phyloP scores from a whole-genome alignment of 1,140 invertebrate species.

The Hesperophylax magnus region DNA sequence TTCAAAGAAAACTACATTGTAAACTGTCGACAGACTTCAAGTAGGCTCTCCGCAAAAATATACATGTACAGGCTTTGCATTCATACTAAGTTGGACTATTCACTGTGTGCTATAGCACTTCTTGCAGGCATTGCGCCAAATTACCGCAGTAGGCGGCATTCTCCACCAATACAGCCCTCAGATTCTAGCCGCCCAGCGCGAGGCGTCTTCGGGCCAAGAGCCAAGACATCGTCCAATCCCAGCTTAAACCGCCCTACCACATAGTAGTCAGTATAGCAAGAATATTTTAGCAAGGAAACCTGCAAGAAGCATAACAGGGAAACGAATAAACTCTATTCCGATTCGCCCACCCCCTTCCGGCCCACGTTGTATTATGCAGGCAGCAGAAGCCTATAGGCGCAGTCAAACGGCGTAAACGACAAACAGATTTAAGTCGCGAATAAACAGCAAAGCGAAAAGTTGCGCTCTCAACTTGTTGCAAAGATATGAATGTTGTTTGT shows the following conservation, averaged over 20 bases:
- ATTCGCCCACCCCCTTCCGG: slow-evolving; percentile 25
- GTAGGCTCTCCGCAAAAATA: slow-evolving; percentile 47
- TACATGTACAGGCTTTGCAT: neutral
- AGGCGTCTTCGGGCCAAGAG: slow-evolving; percentile 12
- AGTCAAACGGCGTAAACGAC: slow-evolving; percentile 27
- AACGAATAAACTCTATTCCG: slow-evolving; percentile 44
- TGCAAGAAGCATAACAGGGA: slow-evolving; percentile 22
- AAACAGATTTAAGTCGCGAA: neutral
- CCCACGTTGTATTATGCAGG: slow-evolving; percentile 33
- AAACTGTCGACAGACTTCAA: slow-evolving; percentile 15
- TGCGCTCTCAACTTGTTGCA: neutral
- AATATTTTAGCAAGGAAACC: no score
- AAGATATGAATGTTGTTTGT: slow-evolving; percentile 11
- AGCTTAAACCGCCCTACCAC: neutral
- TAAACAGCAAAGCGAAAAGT: slow-evolving; percentile 10
- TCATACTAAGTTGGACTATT: no score
- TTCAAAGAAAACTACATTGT: neutral
- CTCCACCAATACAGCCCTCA: slow-evolving; percentile 30
- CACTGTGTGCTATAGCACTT: neutral
- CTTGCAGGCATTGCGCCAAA: slow-evolving; percentile 55
- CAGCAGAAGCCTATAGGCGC: slow-evolving; percentile 40
- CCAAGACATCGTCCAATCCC: slow-evolving; percentile 40
- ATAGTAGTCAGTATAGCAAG: neutral
- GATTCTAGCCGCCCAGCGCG: neutral
- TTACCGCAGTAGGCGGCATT: slow-evolving; percentile 50